Conservation (phyloP, 2,113 vertebrate species). For the Anseranas semipalmata region DNA sequence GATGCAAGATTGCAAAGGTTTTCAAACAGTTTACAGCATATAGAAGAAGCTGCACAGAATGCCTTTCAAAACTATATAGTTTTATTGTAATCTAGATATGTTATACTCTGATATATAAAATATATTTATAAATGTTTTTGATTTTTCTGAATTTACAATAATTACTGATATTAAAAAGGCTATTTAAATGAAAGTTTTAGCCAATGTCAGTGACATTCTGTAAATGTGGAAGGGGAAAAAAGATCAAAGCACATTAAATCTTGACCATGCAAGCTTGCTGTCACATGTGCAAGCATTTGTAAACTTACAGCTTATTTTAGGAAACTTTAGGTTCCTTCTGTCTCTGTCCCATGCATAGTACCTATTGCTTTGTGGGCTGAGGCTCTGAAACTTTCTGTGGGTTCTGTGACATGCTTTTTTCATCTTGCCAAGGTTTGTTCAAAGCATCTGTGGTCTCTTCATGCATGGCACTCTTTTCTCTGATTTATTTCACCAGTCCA, state of each 20-base stretch:
- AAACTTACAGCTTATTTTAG: not conserved
- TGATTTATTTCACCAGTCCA: not conserved
- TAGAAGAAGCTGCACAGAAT: constrained; percentile 65
- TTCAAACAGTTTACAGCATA: constrained; percentile 48
- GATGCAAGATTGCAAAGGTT: constrained; percentile 43
- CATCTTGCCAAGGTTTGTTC: not conserved
- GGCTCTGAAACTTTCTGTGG: not conserved
- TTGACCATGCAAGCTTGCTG: constrained; percentile 34
- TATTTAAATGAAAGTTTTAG: constrained; percentile 30
- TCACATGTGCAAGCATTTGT: constrained; percentile 7
- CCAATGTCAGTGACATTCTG: not conserved
- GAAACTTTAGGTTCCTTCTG: constrained; percentile 33
- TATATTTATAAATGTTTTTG: constrained; percentile 78
- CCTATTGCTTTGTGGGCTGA: not conserved
- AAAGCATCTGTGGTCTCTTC: not conserved
- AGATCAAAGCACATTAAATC: constrained; percentile 58
- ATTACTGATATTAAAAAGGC: constrained; percentile 63
- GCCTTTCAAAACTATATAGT: constrained; percentile 62
- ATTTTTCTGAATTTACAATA: constrained; percentile 74
- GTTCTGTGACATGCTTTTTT: not conserved
- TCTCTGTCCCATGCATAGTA: not conserved
- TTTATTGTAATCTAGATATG: constrained; percentile 63
- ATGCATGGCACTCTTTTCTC: not conserved
- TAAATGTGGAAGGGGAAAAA: constrained; percentile 44
- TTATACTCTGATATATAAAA: constrained; percentile 78